phyloP scores from a whole-genome alignment of 1,140 invertebrate genomes.

The Panonychus citri region DNA sequence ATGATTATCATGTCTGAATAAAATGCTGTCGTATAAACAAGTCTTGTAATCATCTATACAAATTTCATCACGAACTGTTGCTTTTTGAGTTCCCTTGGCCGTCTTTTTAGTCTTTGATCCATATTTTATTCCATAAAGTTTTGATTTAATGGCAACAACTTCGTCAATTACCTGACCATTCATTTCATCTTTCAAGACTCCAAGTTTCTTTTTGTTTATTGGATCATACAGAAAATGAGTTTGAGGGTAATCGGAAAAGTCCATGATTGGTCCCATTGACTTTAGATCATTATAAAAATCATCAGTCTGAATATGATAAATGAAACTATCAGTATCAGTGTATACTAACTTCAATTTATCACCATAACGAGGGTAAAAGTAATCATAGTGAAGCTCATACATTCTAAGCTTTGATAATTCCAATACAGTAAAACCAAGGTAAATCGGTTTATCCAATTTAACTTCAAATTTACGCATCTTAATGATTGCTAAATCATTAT shows the following conservation, averaged over 20 bases:
- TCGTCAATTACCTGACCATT: constrained; percentile 19
- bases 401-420: constrained; percentile 17
- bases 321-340: constrained; percentile 10
- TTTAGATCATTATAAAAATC: constrained; percentile 14
- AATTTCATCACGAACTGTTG: not conserved
- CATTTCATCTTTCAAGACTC: constrained; percentile 29
- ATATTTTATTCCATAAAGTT: constrained; percentile 14
- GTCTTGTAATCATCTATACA: not conserved
- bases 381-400: constrained; percentile 18
- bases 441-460: not conserved
- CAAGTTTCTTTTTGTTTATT: constrained; percentile 27
- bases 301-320: constrained; percentile 10
- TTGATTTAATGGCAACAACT: constrained; percentile 23
- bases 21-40: not conserved
- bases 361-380: constrained; percentile 14
- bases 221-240: constrained; percentile 9
- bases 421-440: constrained; percentile 14
- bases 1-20: not conserved
- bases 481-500: constrained; percentile 7
- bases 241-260: constrained; percentile 14
- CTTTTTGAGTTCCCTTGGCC: not conserved
- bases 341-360: constrained; percentile 9
- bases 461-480: not conserved
- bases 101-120: not conserved
- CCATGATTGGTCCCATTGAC: constrained; percentile 8